Evolutionary conservation across 2,113 vertebrate species (phyloP).

Genomic region (Butorides virescens): DNA sequence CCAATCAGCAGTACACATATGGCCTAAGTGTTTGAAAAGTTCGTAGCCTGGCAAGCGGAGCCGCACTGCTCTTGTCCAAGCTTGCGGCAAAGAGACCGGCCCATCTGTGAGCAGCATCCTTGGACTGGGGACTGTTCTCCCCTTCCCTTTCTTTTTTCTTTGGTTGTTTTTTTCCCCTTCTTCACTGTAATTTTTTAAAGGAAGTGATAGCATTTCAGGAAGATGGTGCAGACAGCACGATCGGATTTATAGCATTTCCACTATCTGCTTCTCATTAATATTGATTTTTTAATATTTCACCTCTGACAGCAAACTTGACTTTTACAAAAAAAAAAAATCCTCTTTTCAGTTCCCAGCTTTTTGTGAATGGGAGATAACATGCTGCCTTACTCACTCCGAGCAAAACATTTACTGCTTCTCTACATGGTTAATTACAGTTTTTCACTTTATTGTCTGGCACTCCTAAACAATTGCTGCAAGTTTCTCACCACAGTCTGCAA

Average conservation of each 20-base stretch:
- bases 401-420: background rate
- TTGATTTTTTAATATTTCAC: slow-evolving; percentile 31
- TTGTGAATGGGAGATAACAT: background rate
- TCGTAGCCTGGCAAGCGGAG: slow-evolving; percentile 3
- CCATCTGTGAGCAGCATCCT: slow-evolving; percentile 31
- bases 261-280: slow-evolving; percentile 37
- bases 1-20: background rate
- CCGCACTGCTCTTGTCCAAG: background rate
- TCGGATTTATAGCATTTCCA: background rate
- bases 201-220: background rate
- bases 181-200: background rate
- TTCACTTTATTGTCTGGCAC: background rate
- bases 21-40: slow-evolving; percentile 12
- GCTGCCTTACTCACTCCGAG: background rate
- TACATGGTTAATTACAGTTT: background rate
- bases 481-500: background rate
- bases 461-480: background rate
- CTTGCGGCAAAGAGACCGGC: background rate
- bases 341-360: background rate
- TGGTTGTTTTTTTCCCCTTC: background rate
- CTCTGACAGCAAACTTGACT: background rate
- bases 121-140: background rate
- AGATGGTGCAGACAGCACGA: background rate
- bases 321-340: background rate
- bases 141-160: background rate